These are phyloP conservation scores for Gadus chalcogrammus DNA, from an alignment of 2,113 vertebrate genomes.

Conservation along the genomic window DNA sequence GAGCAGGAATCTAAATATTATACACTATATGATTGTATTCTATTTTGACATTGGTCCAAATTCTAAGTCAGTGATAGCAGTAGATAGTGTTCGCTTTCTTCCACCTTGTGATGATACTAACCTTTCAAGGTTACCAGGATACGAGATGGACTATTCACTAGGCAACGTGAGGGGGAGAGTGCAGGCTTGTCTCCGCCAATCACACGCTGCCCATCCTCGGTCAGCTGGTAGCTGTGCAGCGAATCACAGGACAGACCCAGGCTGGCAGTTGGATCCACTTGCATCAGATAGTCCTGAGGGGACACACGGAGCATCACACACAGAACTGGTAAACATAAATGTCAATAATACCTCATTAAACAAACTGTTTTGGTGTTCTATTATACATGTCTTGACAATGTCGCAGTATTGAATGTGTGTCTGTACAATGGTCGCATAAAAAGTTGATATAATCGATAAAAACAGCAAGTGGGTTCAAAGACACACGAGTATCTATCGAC, in stretches of 20 bases:
- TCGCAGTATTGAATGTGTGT: too few species aligned
- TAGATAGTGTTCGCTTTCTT: too few species aligned
- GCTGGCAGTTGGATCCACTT: slow-evolving; percentile 88
- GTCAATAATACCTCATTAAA: too few species aligned
- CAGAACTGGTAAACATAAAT: too few species aligned
- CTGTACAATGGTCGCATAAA: not conserved
- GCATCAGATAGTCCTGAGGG: slow-evolving; percentile 83
- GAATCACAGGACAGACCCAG: slow-evolving; percentile 88
- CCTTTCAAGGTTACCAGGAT: slow-evolving; percentile 86
- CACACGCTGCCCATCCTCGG: slow-evolving; percentile 77
- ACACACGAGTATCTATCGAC: too few species aligned
- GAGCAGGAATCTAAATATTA: too few species aligned
- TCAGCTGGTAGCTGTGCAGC: slow-evolving; percentile 83
- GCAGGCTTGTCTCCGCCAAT: slow-evolving; percentile 81
- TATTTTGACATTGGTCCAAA: too few species aligned
- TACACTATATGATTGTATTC: too few species aligned
- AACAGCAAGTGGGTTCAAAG: not conserved
- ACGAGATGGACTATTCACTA: slow-evolving; percentile 66
- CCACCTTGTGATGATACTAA: slow-evolving; percentile 38
- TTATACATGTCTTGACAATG: too few species aligned
- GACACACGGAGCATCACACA: too few species aligned
- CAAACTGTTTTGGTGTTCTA: not conserved
- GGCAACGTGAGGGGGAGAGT: slow-evolving; percentile 72
- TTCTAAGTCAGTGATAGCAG: too few species aligned
- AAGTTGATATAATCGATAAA: too few species aligned